A percentile compares a stretch with the other conserved stretches of the same genome.
Evolutionary conservation across 2,888 invertebrate genomes (phyloP).

Genomic region (Imbricaverruca yamaguchii): DNA sequence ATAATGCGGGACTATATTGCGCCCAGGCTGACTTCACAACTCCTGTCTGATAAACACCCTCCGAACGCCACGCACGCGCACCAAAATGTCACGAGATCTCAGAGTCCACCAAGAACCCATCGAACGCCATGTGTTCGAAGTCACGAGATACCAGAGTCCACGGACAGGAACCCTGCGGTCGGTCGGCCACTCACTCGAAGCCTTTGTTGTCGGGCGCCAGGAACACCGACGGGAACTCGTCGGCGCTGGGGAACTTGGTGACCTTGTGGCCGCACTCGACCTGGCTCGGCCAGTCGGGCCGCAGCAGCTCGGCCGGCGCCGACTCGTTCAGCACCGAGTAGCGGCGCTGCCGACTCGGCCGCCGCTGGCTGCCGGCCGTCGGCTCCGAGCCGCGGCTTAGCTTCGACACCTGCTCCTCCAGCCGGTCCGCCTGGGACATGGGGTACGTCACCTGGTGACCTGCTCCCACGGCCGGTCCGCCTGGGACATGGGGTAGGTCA

Average conservation of each 20-base stretch:
- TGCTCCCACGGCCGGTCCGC: no score
- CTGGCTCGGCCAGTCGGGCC: constrained; percentile 36
- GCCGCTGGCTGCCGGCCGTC: not conserved
- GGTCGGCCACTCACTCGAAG: constrained; percentile 51
- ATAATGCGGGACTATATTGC: no score
- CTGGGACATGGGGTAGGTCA: no score
- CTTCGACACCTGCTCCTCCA: constrained; percentile 23
- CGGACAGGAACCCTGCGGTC: not conserved
- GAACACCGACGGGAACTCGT: constrained; percentile 55
- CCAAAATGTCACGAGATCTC: no score
- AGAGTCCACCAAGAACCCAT: no score
- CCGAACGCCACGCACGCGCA: no score
- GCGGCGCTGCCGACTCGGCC: not conserved
- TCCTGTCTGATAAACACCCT: no score
- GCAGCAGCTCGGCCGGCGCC: constrained; percentile 52
- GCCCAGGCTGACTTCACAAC: no score
- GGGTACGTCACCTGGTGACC: no score
- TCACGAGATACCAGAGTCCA: no score
- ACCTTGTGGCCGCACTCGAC: constrained; percentile 49
- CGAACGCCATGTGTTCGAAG: no score
- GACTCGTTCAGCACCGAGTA: constrained; percentile 25
- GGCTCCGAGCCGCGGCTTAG: constrained; percentile 22
- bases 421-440: not conserved
- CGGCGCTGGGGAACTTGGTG: constrained; percentile 36
- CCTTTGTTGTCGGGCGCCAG: constrained; percentile 71